These are phyloP conservation scores for Eretmocerus hayati DNA, from an alignment of 2,888 invertebrate genomes.

Conservation along the genomic window DNA sequence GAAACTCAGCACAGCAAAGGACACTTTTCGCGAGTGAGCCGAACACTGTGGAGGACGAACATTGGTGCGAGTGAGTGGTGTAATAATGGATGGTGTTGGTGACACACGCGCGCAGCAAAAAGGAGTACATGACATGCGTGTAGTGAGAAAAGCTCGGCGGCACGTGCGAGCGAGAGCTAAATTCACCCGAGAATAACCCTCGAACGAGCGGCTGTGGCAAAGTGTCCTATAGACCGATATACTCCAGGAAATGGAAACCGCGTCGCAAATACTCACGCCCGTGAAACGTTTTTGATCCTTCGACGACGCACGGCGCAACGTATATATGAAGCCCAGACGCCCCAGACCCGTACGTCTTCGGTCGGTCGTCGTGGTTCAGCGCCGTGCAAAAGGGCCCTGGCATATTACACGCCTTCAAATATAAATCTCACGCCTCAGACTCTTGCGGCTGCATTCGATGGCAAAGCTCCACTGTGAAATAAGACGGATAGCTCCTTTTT, in stretches of 20 bases:
- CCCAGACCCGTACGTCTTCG: neutral
- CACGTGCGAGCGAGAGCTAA: neutral
- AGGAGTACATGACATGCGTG: neutral
- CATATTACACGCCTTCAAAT: slow-evolving; percentile 11
- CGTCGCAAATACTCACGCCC: slow-evolving; percentile 20
- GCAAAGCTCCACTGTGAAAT: too few species aligned
- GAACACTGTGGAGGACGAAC: too few species aligned
- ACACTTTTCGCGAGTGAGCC: too few species aligned
- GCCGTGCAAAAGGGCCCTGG: neutral
- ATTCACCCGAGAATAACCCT: too few species aligned
- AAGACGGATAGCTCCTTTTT: too few species aligned
- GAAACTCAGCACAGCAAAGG: too few species aligned
- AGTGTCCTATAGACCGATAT: slow-evolving; percentile 2
- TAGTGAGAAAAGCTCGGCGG: neutral
- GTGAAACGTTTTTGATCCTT: too few species aligned
- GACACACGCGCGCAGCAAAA: neutral
- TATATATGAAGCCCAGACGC: too few species aligned
- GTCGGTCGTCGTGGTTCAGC: neutral
- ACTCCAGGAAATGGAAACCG: slow-evolving; percentile 28
- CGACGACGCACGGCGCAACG: neutral
- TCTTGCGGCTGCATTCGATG: too few species aligned
- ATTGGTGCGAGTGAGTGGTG: neutral
- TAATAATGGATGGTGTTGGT: too few species aligned
- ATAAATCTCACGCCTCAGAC: too few species aligned
- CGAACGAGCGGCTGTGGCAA: neutral